Base-by-base conservation (phyloP, 2,888 invertebrate species). In the Lydus trimaculatus region DNA sequence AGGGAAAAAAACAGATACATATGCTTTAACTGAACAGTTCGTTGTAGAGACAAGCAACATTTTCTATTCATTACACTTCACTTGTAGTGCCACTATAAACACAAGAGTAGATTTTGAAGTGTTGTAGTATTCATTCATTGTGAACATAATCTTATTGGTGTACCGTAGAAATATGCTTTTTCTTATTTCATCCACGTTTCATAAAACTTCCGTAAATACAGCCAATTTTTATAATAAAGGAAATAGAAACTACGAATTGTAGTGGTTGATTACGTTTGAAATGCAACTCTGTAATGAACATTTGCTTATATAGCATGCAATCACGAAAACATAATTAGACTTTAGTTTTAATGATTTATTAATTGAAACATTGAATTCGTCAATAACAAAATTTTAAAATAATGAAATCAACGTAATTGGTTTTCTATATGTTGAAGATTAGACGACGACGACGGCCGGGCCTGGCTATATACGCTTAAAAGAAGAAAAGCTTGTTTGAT, bases 371-470 rank as follows among this genome's bases (percentile, higher is more conserved):
- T n/a, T n/a, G n/a, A n/a, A n/a, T n/a, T n/a, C n/a, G n/a, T n/a
- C n/a, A n/a, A n/a, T n/a, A n/a, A n/a, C n/a, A n/a, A n/a, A n/a
- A n/a, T n/a, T n/a, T n/a, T n/a, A n/a, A n/a, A n/a, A n/a, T n/a
- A n/a, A n/a, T n/a, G n/a, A 36, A 36, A 15, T 65, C 62, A 65
- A 62, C 63, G 61, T 69, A 63, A 63, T 63, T 65, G 63, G 63
- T 63, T 69, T 63, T 65, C 69, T 68, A 68, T 68, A 59, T 62
- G n/a, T n/a, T 43, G n/a, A 17, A n/a, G 43, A 65, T 68, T 48
- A 20, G 62, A 52, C 43, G 11, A 20, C 20, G 20, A 9, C 3
- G 2, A 5, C 6, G 20, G 48, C 8, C 1, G 48, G 48, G n/a
- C n/a, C 20, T 48, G 48, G 17, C 39, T 20, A 48, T 48, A 11